Conservation (phyloP, 1,140 invertebrate species). For the Macrobrachium nipponense region DNA sequence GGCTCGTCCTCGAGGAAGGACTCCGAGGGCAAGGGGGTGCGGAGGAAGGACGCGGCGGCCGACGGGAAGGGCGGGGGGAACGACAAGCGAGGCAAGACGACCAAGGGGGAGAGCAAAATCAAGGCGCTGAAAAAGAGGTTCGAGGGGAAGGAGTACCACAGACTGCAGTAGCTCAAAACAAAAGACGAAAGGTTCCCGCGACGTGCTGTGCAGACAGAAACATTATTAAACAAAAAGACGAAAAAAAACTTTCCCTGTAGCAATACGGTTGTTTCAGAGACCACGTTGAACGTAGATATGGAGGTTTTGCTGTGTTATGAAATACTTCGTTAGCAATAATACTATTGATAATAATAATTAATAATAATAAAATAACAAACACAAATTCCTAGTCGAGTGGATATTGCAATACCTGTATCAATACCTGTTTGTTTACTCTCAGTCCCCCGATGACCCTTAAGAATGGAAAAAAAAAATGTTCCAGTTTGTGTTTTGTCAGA, state of each 20-base stretch:
- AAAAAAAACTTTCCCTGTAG: not conserved
- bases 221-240: not conserved
- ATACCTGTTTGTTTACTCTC: no score
- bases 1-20: conserved; percentile 27
- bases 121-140: conserved; percentile 52
- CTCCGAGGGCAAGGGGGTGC: conserved; percentile 41
- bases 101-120: conserved; percentile 45
- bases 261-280: no score
- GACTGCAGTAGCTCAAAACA: conserved; percentile 29
- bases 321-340: no score
- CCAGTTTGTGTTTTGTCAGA: no score
- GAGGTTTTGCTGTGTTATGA: no score
- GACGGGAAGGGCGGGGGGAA: conserved; percentile 4
- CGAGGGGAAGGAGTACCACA: conserved; percentile 48
- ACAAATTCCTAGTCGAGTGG: no score
- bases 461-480: no score
- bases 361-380: no score
- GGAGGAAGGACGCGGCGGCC: conserved; percentile 35
- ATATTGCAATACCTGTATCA: no score
- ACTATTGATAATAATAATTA: no score
- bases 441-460: no score
- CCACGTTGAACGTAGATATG: no score
- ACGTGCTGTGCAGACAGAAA: not conserved
- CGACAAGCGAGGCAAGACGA: not conserved
- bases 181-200: not conserved